phyloP scores from a whole-genome alignment of 2,797 vertebrate genomes.

The Myotis planiceps region DNA sequence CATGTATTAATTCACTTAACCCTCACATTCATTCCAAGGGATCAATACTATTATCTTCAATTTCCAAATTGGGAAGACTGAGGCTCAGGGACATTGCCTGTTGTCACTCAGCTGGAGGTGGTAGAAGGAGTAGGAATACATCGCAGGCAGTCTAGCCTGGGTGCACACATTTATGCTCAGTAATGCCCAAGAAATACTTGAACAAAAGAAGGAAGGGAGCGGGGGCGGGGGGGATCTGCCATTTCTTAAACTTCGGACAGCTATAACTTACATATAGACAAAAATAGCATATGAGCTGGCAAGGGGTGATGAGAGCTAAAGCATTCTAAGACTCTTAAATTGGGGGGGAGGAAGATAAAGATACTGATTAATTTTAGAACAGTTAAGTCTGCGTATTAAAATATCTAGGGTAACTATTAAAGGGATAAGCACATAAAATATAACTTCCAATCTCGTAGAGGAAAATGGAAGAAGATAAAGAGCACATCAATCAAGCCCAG shows the following conservation, averaged over 20 bases:
- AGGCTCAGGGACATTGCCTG: neutral
- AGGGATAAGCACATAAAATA: slow-evolving; percentile 4
- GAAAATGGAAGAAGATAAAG: neutral
- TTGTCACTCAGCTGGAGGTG: neutral
- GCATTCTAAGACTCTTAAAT: neutral
- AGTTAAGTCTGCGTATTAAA: slow-evolving; percentile 13
- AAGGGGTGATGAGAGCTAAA: neutral
- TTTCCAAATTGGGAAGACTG: neutral
- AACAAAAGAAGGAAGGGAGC: neutral
- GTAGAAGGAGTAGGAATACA: neutral
- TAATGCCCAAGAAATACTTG: neutral
- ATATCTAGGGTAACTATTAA: neutral
- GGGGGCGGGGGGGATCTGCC: neutral
- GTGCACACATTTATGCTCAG: neutral
- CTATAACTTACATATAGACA: slow-evolving; percentile 18
- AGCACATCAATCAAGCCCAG: neutral
- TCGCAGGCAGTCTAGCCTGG: neutral
- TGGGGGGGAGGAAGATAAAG: neutral
- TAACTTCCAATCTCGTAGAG: neutral
- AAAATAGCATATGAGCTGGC: neutral
- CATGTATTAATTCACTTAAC: neutral
- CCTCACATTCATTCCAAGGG: neutral
- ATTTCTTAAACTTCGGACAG: neutral
- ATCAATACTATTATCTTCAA: neutral
- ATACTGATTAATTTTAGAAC: neutral